These are phyloP conservation scores for Xestia xanthographa DNA, from an alignment of 2,888 invertebrate species.

Conservation along the genomic window DNA sequence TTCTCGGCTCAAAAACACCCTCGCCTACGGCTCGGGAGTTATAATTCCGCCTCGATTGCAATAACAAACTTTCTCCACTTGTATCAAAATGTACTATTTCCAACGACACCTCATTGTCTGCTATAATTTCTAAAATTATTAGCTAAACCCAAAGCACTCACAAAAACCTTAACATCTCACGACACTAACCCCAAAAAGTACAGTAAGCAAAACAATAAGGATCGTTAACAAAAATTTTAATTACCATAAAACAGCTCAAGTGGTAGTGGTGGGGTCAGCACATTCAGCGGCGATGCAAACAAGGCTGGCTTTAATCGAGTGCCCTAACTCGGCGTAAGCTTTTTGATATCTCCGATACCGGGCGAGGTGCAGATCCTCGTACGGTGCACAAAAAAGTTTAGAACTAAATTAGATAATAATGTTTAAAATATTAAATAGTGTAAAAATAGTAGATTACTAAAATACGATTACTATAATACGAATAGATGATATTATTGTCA, in stretches of 20 bases:
- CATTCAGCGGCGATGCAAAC: constrained; percentile 79
- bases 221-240: constrained; percentile 80
- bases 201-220: constrained; percentile 69
- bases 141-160: constrained; percentile 3
- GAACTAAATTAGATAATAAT: neutral
- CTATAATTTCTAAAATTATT: neutral
- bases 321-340: constrained; percentile 81
- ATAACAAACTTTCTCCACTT: no score
- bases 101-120: neutral
- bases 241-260: constrained; percentile 83
- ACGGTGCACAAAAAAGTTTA: constrained; percentile 70
- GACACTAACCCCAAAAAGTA: constrained; percentile 54
- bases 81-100: no score
- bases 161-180: constrained; percentile 41
- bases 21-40: no score
- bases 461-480: neutral
- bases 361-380: constrained; percentile 68
- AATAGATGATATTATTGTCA: neutral
- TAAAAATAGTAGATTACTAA: accelerated
- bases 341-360: constrained; percentile 83
- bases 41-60: no score
- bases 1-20: no score
- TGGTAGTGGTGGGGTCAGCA: constrained; percentile 79
- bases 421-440: neutral
- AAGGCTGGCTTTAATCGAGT: constrained; percentile 80